Evolutionary conservation across 2,888 invertebrate species (phyloP), one percentile per base, ranked within the genome.

Genomic region (Leistus spinibarbis): DNA sequence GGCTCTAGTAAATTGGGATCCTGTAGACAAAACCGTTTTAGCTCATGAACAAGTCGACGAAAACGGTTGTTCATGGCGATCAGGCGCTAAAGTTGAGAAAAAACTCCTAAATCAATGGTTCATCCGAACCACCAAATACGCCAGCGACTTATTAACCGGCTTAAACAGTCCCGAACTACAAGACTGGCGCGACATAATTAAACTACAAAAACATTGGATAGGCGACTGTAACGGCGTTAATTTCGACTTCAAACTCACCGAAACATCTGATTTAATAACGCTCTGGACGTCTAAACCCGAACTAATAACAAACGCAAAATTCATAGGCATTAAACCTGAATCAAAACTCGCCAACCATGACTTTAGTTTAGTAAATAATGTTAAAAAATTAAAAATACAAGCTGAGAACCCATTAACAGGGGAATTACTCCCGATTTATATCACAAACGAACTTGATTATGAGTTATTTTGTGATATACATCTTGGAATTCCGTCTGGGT

Each of bases 11-110:
- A 98, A 98, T 86, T 99, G 99, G 99, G 99, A 99, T 88, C 99
- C 99, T 1, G 89, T 99, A 0, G 99, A 99, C 86, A 87, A 95
- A 85, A 99, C 99, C 2, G 99, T 99, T 1, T 86, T 99, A 78
- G 99, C 99, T 3, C 95, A 98, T 86, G 99, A 99, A 84, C 99
- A 99, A 88, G 97, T 99, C 2, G 97, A 98, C 87, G 91, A 91
- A 64, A 90, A 93, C 81, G 96, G 97, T 10, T 89, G 90, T 81
- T 97, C 98, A 0, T 99, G 99, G 99, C 89, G 99, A 76, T 99
- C 99, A 3, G 98, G 99, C 1, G 98, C 96, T 5, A 91, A 92
- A 86, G 97, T 97, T 5, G 95, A 98, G 84, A 96, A 94, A 81
- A 94, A 92, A 85, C 86, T 92, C 76, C 88, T 99, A 0, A 92